Evolutionary conservation across 2,797 vertebrate species (phyloP).

Genomic region (Mionectes olivaceus): DNA sequence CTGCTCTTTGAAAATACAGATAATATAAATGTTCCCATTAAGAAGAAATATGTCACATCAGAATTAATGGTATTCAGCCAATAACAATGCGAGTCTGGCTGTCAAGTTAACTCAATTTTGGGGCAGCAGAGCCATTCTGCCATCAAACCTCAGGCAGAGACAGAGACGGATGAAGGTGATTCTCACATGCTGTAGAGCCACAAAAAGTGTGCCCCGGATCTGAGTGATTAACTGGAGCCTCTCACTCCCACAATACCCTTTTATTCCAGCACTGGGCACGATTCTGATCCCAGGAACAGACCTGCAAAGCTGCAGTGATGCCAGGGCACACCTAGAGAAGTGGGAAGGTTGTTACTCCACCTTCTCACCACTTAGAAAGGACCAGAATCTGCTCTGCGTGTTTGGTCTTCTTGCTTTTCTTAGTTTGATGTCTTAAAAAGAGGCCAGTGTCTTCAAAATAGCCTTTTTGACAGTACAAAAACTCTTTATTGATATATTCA

Average conservation of each 20-base stretch:
- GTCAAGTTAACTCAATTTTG: constrained; percentile 65
- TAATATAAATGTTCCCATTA: constrained; percentile 75
- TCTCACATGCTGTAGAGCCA: neutral
- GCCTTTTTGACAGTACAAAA: neutral
- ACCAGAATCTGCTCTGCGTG: neutral
- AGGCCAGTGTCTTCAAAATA: neutral
- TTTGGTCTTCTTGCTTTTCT: neutral
- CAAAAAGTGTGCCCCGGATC: neutral
- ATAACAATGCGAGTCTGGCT: constrained; percentile 35
- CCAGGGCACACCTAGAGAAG: neutral
- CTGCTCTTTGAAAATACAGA: constrained; percentile 34
- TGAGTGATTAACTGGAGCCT: neutral
- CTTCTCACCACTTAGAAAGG: neutral
- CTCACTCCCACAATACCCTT: neutral
- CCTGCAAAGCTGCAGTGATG: neutral
- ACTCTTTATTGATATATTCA: neutral
- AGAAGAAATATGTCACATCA: constrained; percentile 74
- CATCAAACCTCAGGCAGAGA: constrained; percentile 24
- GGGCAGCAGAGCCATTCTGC: constrained; percentile 66
- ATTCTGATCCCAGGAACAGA: neutral
- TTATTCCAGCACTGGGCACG: neutral
- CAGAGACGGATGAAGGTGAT: constrained; percentile 63
- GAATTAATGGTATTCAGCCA: constrained; percentile 68
- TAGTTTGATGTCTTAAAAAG: neutral
- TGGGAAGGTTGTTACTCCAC: neutral